Base-by-base conservation (phyloP, 64 coral and sea anemone species). In the Orbicella faveolata region DNA sequence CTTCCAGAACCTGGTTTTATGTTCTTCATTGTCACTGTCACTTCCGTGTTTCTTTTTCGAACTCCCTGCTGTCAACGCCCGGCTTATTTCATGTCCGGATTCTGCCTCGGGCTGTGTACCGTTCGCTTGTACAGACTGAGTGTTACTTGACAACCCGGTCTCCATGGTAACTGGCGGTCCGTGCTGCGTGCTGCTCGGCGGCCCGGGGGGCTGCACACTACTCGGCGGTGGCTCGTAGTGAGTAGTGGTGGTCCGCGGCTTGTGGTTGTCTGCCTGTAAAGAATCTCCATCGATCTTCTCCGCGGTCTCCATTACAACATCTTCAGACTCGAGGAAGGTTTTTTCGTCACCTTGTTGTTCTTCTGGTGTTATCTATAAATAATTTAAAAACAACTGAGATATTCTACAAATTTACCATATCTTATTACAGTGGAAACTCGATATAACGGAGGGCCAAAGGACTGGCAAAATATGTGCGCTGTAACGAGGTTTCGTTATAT, bases 1-100 rank as follows among this genome's bases (percentile, higher is more conserved):
- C n/a, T 73, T 85, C 82, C 82, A 85, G 39, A 85, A 85, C 65
- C 30, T 85, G 34, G 41, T 65, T 52, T 73, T 85, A 52, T 70
- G 82, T 66, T 85, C 64, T 2, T 85, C 82, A 11, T 85, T 64
- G 3, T 85, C 82, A 16, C 52, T 64, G 11, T 85, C 82, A 25
- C 21, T 70, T 8, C 67, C 67, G 10, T 25, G 67, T 33, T 70
- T 70, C 21, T 26, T 70, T n/a, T 70, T 70, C 7, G 67, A 70
- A 26, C 20, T 70, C n/a, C 67, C 67, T 4, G 67, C 21, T 33
- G 30, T 70, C 25, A 23, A 70, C 6, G 9, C 11, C 20, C 7
- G 21, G 25, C 21, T 70, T 26, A 11, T 70, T n/a, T 5, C 3
- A n/a, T 70, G 20, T n/a, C 21, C 67, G 25, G 67, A 11, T 33